Evolutionary conservation across 2,888 invertebrate species (phyloP).

Genomic region (Eupeodes luniger): DNA sequence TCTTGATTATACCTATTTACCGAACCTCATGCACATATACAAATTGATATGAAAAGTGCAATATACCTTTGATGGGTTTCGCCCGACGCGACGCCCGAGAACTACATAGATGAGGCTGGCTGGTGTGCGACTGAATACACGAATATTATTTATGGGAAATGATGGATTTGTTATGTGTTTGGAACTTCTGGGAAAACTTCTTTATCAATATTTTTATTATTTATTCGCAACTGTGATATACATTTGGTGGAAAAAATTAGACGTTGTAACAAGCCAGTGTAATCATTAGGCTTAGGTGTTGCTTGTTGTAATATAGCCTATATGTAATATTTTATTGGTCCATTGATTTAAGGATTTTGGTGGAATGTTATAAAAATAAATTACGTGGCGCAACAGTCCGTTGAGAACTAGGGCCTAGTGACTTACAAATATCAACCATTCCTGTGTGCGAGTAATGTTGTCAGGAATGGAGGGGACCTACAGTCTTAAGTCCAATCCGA

Average conservation of each 20-base stretch:
- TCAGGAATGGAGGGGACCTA: no score
- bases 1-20: constrained; percentile 53
- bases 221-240: neutral
- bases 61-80: constrained; percentile 45
- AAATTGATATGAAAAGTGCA: constrained; percentile 58
- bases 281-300: neutral
- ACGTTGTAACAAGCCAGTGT: neutral
- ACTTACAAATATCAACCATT: no score
- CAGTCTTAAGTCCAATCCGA: no score
- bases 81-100: neutral
- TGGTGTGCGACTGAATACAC: neutral
- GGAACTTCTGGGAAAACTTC: constrained; percentile 14
- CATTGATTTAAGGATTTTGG: no score
- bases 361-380: no score
- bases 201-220: constrained; percentile 22
- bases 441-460: no score
- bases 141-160: constrained; percentile 12
- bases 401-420: no score
- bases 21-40: constrained; percentile 18
- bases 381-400: no score
- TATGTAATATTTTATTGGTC: no score
- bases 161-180: constrained; percentile 27
- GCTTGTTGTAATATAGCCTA: no score
- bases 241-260: neutral
- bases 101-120: neutral